Evolutionary conservation across 2,113 vertebrate genomes (phyloP), one percentile per base, ranked within the genome.

Genomic region (Saimiri boliviensis): DNA sequence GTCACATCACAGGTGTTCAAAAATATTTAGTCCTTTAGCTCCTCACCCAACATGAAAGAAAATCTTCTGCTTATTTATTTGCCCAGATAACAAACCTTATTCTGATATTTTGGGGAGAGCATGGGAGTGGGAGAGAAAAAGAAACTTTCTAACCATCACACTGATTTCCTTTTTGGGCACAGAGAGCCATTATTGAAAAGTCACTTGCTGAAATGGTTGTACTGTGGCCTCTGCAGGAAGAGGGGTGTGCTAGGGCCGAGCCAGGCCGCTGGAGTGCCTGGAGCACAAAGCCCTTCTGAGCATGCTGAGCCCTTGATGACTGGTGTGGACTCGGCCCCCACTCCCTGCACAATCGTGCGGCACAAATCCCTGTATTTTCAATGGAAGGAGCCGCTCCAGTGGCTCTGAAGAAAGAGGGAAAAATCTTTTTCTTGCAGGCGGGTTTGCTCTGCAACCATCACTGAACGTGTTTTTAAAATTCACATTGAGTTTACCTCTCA

Each of bases 341-440:
- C 88, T 80, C 47, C 21, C 82, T 88, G 92, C 86, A 79, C 86
- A 94, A 4, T 35, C 20, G 0, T 11, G 63, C 54, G 11, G 93
- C 95, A 96, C 74, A 90, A 95, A 97, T 96, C 95, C 93, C 82
- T 60, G 14, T 42, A 85, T 80, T 97, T 96, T 91, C 82, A 68
- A 11, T 49, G 93, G 94, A 92, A 93, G 20, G 89, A 93, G 40
- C 80, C 9, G 63, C 94, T 96, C 79, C 70, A 86, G 91, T 49
- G 86, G 54, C 20, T 4, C 83, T 16, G 63, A 45, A 95, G 81
- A 85, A 76, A 80, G 82, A 21, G 35, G 12, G 54, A 35, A 52
- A 71, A 84, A 45, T 47, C 58, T n/a, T 92, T 90, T 74, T 66
- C 86, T 83, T 54, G 12, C n/a, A 56, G 71, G 68, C 83, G 7